phyloP scores from a whole-genome alignment of 1,140 invertebrate species.

The Lithobius niger region DNA sequence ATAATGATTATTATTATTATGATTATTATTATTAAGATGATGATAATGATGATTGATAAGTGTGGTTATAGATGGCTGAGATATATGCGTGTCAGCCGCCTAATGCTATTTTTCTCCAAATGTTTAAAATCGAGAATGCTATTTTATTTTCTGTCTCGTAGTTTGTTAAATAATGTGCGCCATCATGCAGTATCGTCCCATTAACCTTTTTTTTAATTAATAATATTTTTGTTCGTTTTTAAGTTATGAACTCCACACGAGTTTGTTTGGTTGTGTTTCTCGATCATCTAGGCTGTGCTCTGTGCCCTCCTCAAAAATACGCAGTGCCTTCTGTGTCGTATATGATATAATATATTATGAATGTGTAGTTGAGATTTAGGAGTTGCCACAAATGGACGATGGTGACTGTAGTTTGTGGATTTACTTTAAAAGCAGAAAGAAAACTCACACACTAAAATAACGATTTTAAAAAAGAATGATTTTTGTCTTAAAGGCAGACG shows the following conservation, averaged over 20 bases:
- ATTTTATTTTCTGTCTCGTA: constrained; percentile 4
- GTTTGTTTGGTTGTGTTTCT: neutral
- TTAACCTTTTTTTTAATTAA: neutral
- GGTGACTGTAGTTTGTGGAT: too few species aligned
- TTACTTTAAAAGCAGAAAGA: too few species aligned
- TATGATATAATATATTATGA: too few species aligned
- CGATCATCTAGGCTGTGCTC: constrained; percentile 1
- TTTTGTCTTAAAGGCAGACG: too few species aligned
- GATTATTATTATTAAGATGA: too few species aligned
- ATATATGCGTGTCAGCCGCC: neutral
- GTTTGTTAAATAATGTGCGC: neutral
- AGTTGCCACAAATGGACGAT: too few species aligned
- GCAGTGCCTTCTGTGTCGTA: constrained; percentile 4
- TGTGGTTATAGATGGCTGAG: constrained; percentile 3
- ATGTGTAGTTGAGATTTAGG: too few species aligned
- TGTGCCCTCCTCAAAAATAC: constrained; percentile 3
- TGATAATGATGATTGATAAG: neutral
- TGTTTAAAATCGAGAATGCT: neutral
- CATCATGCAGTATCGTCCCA: neutral
- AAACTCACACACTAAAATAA: too few species aligned
- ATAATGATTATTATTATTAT: too few species aligned
- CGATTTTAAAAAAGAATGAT: too few species aligned
- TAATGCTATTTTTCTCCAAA: constrained; percentile 5
- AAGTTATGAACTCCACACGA: neutral
- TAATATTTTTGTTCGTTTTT: neutral